Conservation (phyloP, 2,797 vertebrate species). For the Margarornis squamiger region DNA sequence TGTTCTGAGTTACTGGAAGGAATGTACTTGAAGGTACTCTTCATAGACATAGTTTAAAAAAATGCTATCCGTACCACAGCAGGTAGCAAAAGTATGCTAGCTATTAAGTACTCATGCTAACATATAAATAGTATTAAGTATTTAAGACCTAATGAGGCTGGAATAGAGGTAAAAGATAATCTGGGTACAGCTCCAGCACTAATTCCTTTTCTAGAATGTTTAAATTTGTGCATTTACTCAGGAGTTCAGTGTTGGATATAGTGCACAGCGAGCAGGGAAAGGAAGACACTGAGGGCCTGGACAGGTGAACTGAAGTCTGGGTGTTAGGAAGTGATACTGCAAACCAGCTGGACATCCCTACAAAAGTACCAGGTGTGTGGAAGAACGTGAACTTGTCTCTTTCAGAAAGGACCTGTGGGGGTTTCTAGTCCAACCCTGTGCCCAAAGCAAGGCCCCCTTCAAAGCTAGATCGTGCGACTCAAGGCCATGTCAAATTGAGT, state of each 20-base stretch:
- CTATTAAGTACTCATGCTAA: conserved; percentile 8
- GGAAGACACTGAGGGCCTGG: not conserved
- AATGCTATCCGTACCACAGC: not conserved
- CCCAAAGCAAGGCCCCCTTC: not conserved
- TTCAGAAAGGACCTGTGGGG: not conserved
- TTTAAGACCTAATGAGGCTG: conserved; percentile 8
- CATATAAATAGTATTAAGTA: conserved; percentile 8
- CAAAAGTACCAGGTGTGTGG: not conserved
- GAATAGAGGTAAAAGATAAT: conserved; percentile 19
- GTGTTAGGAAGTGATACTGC: not conserved
- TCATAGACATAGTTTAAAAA: not conserved
- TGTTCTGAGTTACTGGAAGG: not conserved
- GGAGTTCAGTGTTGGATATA: not conserved
- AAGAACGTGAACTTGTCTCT: not conserved
- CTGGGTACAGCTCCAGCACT: not conserved
- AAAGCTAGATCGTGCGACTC: not conserved
- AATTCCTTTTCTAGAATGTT: not conserved
- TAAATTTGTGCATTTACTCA: not conserved
- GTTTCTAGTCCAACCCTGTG: not conserved
- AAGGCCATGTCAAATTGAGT: not conserved
- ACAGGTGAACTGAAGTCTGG: not conserved
- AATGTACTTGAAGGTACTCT: not conserved
- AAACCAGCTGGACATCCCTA: not conserved
- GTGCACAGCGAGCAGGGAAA: not conserved
- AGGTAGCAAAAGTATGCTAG: conserved; percentile 18